These are phyloP conservation scores for Vulpes vulpes DNA, from an alignment of 2,113 vertebrate species.

Conservation along the genomic window DNA sequence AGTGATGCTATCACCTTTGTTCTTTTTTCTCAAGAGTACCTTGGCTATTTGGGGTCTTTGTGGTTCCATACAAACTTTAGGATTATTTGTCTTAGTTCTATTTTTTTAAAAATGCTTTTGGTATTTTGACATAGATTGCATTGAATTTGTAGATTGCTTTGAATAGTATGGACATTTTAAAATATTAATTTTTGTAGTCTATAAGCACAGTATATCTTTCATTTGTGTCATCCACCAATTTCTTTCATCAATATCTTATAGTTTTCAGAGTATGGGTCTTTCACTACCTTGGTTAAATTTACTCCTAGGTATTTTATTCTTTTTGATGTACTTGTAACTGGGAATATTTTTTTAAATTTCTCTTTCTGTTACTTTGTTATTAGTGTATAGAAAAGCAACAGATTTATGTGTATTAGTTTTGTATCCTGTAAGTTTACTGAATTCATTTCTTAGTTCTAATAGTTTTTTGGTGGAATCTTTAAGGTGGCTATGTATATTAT, in stretches of 20 bases:
- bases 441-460: neutral
- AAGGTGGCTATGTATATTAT: neutral
- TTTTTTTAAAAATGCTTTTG: neutral
- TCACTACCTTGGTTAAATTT: neutral
- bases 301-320: neutral
- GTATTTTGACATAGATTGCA: neutral
- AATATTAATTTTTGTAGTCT: neutral
- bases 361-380: neutral
- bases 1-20: neutral
- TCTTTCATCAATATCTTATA: neutral
- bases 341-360: neutral
- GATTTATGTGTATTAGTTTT: neutral
- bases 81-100: neutral
- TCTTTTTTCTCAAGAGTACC: neutral
- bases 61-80: neutral
- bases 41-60: neutral
- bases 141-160: neutral
- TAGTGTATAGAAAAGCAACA: neutral
- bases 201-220: neutral
- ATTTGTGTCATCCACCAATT: neutral
- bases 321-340: neutral
- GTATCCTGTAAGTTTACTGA: neutral
- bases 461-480: neutral
- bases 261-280: neutral
- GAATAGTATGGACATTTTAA: neutral